Evolutionary conservation across 2,888 invertebrate species (phyloP).

Genomic region (Lepidonotus clava): DNA sequence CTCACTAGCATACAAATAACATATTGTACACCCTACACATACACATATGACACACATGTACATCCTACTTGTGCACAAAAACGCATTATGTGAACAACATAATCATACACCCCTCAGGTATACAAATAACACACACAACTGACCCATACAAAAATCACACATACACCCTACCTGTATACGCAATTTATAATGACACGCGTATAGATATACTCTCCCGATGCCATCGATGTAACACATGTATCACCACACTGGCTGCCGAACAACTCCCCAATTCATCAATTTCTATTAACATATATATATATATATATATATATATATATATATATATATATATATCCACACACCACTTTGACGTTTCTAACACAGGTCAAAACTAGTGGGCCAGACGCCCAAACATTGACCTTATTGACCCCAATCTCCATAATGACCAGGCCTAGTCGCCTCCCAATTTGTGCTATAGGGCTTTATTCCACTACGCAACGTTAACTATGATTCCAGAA

Average conservation of each 20-base stretch:
- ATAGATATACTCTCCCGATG: neutral
- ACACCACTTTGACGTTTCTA: neutral
- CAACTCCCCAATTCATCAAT: no score
- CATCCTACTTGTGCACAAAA: neutral
- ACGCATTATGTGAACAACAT: neutral
- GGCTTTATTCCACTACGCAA: no score
- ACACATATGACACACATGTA: neutral
- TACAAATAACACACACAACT: neutral
- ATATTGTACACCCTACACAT: neutral
- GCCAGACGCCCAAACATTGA: no score
- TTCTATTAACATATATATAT: neutral
- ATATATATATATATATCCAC: neutral
- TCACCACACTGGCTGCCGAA: no score
- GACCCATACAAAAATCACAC: neutral
- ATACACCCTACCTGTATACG: neutral
- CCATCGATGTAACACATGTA: no score
- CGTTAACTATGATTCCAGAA: no score
- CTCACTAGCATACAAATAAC: neutral
- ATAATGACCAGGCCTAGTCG: no score
- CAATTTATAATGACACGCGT: neutral
- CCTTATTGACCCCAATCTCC: no score
- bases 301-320: conserved; percentile 23
- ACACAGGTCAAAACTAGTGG: neutral
- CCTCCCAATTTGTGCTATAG: no score
- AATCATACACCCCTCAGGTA: neutral